Evolutionary conservation across 2,113 vertebrate genomes (phyloP), one percentile per base, ranked within the genome.

Genomic region (Lepidiolamprologus cunningtoni): DNA sequence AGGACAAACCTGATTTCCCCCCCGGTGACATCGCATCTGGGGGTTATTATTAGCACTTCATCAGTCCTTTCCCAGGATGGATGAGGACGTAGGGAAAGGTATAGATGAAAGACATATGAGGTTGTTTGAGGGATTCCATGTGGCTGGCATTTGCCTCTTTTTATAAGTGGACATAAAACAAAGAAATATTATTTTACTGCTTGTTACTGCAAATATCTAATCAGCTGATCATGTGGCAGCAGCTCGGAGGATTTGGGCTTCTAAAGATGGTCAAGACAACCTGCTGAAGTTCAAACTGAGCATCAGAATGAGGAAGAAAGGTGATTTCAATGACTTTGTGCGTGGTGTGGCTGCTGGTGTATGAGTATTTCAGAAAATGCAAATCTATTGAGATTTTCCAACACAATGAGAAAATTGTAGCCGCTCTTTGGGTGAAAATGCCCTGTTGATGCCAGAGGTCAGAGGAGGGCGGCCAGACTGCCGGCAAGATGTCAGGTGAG

Each of bases 41-140:
- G 84, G 86, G 90, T 89, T 93, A 95, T 94, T 94, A 93, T 95
- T 93, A 92, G 92, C 88, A 82, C 68, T 92, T 89, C 91, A 91
- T 93, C 90, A 87, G 89, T 92, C 91, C 28, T 86, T 80, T 57
- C 16, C 16, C 86, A 82, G 76, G 84, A 78, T 76, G 83, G 80
- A 87, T 40, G 45, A 90, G 87, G 84, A 90, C 37, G 35, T 50
- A 66, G 40, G 63, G 84, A 91, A 78, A 91, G 79, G 54, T 91
- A 82, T 52, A 19, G 47, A 84, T 84, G 80, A 85, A 86, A 55
- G 52, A 92, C 71, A 53, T 54, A 76, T 52, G 5, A 63, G 11
- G 33, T 40, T 5, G 16, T 61, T 86, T 86, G n/a, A 83, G 71
- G 11, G 26, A n/a, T 33, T 52, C 47, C 31, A 52, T 52, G 37